A percentile compares a stretch with the other conserved stretches of the same genome.
Evolutionary conservation across 2,797 vertebrate genomes (phyloP).

Genomic region (Pampus argenteus): DNA sequence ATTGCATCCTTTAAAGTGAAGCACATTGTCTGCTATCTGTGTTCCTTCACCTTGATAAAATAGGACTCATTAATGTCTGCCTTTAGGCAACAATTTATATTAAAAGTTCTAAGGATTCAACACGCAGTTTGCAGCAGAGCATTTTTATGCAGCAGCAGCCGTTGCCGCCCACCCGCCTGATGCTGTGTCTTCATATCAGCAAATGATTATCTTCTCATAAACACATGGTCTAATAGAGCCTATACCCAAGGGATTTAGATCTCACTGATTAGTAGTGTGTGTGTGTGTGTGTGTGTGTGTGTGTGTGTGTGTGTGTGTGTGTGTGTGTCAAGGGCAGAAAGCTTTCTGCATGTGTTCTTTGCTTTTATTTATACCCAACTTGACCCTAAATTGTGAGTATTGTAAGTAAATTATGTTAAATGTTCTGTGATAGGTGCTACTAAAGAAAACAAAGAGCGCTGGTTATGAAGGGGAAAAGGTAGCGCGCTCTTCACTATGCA

Average conservation of each 20-base stretch:
- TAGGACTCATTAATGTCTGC: constrained; percentile 67
- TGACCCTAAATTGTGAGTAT: constrained; percentile 4
- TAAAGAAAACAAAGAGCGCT: constrained; percentile 27
- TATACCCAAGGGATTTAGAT: constrained; percentile 66
- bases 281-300: constrained; percentile 24
- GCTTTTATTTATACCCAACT: not conserved
- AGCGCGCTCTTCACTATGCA: constrained; percentile 20
- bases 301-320: constrained; percentile 33
- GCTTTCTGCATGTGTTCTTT: no score
- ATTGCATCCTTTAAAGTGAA: constrained; percentile 62
- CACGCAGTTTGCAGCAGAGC: constrained; percentile 36
- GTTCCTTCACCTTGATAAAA: constrained; percentile 70
- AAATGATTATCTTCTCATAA: constrained; percentile 74
- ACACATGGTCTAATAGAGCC: constrained; percentile 62
- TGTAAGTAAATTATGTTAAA: constrained; percentile 33
- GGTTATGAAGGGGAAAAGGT: constrained; percentile 7
- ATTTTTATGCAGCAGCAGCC: constrained; percentile 56
- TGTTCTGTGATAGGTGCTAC: not conserved
- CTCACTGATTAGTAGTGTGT: constrained; percentile 57
- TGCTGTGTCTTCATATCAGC: constrained; percentile 62
- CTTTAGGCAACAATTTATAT: constrained; percentile 63
- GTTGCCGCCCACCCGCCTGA: constrained; percentile 50
- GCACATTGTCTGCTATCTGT: constrained; percentile 55
- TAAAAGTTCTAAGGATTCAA: constrained; percentile 60
- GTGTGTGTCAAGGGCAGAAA: constrained; percentile 51